Percentiles rank a stretch among this genome's conserved stretches.
Evolutionary conservation across 64 coral and sea anemone genomes (phyloP).

Genomic region (Stichodactyla mertensii): DNA sequence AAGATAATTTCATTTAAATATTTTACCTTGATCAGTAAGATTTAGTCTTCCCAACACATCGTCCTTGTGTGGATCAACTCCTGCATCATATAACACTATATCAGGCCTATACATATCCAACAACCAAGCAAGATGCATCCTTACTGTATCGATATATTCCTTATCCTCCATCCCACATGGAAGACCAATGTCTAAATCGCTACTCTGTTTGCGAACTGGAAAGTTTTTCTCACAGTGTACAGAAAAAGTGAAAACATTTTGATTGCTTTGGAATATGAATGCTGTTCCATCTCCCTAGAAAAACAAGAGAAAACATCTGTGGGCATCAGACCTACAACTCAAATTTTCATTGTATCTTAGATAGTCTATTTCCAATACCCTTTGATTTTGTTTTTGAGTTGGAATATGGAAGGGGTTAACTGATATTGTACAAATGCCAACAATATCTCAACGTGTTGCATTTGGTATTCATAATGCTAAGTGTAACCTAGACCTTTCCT

Average conservation of each 20-base stretch:
- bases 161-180: constrained; percentile 42
- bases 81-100: constrained; percentile 58
- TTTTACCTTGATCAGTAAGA: constrained; percentile 64
- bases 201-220: constrained; percentile 47
- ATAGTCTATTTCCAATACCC: no score
- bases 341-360: no score
- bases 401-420: no score
- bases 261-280: constrained; percentile 44
- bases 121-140: constrained; percentile 43
- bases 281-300: constrained; percentile 66
- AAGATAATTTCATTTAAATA: no score
- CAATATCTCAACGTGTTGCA: no score
- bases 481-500: no score
- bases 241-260: constrained; percentile 48
- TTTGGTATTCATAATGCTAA: no score
- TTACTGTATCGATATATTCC: constrained; percentile 34
- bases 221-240: constrained; percentile 67
- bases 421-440: no score
- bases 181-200: constrained; percentile 53
- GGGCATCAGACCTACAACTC: no score
- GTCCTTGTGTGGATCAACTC: constrained; percentile 56
- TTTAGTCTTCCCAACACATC: constrained; percentile 46
- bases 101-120: constrained; percentile 41
- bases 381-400: no score
- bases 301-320: neutral